Evolutionary conservation across 2,797 vertebrate species (phyloP).

Genomic region (Oreonectes daqikongensis): DNA sequence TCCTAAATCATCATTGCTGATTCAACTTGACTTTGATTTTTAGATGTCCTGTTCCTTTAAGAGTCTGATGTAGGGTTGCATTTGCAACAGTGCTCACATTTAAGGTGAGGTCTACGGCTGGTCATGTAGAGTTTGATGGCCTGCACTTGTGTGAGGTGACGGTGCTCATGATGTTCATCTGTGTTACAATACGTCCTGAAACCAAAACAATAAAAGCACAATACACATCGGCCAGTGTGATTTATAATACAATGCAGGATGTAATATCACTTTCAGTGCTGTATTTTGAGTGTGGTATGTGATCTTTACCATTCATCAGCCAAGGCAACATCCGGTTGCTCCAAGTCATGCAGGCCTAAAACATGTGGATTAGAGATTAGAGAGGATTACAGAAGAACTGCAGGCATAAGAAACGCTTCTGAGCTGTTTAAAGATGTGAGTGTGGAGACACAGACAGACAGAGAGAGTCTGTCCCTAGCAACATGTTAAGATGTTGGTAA

Average conservation of each 20-base stretch:
- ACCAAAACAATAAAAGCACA: background rate
- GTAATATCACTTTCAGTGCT: background rate
- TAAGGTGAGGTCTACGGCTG: conserved; percentile 88
- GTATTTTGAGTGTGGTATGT: background rate
- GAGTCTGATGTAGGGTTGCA: background rate
- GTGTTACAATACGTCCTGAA: conserved; percentile 97
- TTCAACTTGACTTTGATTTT: too few species aligned
- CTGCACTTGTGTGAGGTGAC: conserved; percentile 90
- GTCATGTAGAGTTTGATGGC: conserved; percentile 96
- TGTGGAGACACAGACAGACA: background rate
- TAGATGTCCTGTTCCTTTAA: too few species aligned
- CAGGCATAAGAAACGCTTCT: background rate
- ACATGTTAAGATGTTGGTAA: background rate
- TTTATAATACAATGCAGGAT: background rate
- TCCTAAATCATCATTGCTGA: too few species aligned
- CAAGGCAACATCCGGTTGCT: conserved; percentile 95
- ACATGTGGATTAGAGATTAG: conserved; percentile 63
- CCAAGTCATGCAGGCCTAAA: conserved; percentile 95
- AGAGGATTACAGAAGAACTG: conserved; percentile 48
- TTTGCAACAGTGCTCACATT: conserved; percentile 84
- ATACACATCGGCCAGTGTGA: background rate
- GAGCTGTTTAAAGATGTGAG: background rate
- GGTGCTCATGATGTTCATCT: conserved; percentile 91
- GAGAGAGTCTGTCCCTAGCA: background rate
- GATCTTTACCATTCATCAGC: conserved; percentile 94